These are phyloP conservation scores for Rhea americana DNA, from an alignment of 2,113 vertebrate genomes.

Conservation along the genomic window DNA sequence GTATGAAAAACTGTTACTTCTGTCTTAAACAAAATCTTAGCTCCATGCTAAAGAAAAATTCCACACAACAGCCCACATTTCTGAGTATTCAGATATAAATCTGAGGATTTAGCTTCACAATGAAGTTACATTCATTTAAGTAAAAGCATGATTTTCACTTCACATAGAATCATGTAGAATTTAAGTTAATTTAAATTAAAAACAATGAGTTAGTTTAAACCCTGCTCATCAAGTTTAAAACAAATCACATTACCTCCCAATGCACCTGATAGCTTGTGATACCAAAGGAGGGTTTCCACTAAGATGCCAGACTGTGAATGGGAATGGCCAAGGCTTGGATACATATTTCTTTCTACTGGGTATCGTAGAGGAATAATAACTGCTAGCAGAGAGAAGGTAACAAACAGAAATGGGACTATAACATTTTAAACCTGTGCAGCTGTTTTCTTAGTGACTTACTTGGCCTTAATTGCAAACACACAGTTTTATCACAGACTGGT, in stretches of 20 bases:
- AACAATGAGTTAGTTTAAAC: background rate
- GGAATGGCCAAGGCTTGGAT: background rate
- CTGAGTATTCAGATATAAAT: background rate
- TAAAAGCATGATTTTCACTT: background rate
- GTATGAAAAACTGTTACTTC: slow-evolving; percentile 27
- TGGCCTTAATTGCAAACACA: background rate
- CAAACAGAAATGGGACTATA: background rate
- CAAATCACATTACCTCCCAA: background rate
- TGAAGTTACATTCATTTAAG: background rate
- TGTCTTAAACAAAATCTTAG: background rate
- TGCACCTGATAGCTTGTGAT: background rate
- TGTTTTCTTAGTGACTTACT: background rate
- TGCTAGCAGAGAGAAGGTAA: background rate
- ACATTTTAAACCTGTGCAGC: background rate
- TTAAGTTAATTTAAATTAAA: background rate
- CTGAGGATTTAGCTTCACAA: background rate
- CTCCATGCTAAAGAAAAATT: background rate
- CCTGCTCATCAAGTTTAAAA: background rate
- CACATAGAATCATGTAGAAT: background rate
- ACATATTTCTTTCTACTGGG: background rate
- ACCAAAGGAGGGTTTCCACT: fast-evolving
- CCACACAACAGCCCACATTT: background rate
- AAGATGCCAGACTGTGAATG: background rate
- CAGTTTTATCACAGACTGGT: background rate
- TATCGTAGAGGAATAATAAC: background rate